A percentile compares a stretch with the other conserved stretches of the same genome.
phyloP scores from a whole-genome alignment of 2,113 vertebrate species.

The Morphnarchus princeps region DNA sequence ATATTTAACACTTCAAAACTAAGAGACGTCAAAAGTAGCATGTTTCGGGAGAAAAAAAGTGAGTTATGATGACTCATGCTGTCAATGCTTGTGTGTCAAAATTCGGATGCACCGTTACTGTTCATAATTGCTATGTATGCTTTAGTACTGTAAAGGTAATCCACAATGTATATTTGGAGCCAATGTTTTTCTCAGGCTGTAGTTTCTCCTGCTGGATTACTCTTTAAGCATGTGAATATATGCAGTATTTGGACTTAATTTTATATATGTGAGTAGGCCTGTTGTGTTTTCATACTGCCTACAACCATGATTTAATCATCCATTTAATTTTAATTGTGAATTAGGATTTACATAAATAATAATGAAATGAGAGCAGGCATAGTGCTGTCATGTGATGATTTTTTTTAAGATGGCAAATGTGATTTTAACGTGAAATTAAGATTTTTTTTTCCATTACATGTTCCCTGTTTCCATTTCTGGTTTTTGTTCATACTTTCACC shows the following conservation, averaged over 20 bases:
- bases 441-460: not conserved
- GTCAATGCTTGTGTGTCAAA: not conserved
- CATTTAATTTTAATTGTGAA: not conserved
- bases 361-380: not conserved
- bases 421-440: no score
- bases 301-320: not conserved
- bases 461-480: not conserved
- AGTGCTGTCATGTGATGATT: not conserved
- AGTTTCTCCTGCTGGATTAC: not conserved
- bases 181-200: not conserved
- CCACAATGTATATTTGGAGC: fast-evolving
- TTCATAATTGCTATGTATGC: not conserved
- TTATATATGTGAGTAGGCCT: not conserved
- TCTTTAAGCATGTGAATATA: not conserved
- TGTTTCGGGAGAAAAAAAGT: not conserved
- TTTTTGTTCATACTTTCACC: not conserved
- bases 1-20: not conserved
- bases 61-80: constrained; percentile 20
- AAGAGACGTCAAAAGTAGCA: not conserved
- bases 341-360: not conserved
- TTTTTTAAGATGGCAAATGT: not conserved
- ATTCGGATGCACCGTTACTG: not conserved
- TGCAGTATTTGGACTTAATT: not conserved
- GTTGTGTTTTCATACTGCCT: not conserved
- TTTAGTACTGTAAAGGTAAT: not conserved